Evolutionary conservation across 2,888 invertebrate species (phyloP).

Genomic region (Cinara cedri): DNA sequence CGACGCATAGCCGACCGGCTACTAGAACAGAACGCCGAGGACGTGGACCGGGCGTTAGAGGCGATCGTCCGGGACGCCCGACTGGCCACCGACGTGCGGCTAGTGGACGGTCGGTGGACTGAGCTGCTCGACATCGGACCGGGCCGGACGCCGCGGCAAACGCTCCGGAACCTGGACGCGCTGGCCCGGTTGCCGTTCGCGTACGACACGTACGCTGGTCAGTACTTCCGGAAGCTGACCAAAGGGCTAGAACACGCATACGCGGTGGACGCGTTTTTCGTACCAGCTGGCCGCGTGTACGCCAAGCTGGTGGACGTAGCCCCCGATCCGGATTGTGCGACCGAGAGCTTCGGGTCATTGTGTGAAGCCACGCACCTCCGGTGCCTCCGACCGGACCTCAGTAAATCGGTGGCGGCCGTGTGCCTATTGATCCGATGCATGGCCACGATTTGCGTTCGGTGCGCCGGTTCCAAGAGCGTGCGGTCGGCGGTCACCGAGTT

Average conservation of each 20-base stretch:
- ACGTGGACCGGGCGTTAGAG: slow-evolving; percentile 23
- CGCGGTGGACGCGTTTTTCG: slow-evolving; percentile 20
- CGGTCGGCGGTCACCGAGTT: slow-evolving; percentile 32
- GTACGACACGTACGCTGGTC: slow-evolving; percentile 35
- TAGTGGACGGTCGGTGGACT: slow-evolving; percentile 31
- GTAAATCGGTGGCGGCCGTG: not conserved
- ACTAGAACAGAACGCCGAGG: slow-evolving; percentile 40
- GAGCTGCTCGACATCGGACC: not conserved
- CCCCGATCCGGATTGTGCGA: slow-evolving; percentile 29
- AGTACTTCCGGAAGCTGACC: slow-evolving; percentile 13
- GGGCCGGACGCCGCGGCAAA: not conserved
- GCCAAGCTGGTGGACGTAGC: slow-evolving; percentile 48
- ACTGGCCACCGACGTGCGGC: not conserved
- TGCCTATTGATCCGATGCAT: slow-evolving; percentile 8
- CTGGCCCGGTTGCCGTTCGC: slow-evolving; percentile 39
- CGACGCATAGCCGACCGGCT: slow-evolving; percentile 20
- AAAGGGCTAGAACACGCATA: slow-evolving; percentile 8
- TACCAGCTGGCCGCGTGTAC: slow-evolving; percentile 11
- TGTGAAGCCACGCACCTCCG: slow-evolving; percentile 30
- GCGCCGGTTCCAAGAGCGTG: slow-evolving; percentile 1
- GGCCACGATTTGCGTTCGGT: not conserved
- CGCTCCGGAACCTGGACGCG: slow-evolving; percentile 7
- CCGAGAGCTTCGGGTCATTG: slow-evolving; percentile 37
- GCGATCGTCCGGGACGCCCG: slow-evolving; percentile 10
- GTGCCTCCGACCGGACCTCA: not conserved